phyloP scores from a whole-genome alignment of 1,140 invertebrate species.

The Acromyrmex heyeri region DNA sequence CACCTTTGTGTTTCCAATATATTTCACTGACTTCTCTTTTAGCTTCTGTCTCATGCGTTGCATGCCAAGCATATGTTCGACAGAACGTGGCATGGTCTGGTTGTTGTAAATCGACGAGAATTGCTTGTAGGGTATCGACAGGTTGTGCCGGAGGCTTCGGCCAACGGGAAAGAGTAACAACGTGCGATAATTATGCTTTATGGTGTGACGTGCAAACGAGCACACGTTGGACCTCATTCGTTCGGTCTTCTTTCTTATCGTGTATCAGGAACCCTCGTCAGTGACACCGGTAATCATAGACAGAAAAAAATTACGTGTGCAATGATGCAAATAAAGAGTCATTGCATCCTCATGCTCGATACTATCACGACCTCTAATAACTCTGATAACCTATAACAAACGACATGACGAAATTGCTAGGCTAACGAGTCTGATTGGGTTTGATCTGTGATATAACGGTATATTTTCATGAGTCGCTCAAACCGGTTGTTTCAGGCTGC shows the following conservation, averaged over 20 bases:
- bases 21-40: neutral
- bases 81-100: neutral
- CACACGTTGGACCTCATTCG: slow-evolving; percentile 30
- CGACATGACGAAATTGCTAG: too few species aligned
- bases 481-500: too few species aligned
- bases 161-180: neutral
- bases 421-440: too few species aligned
- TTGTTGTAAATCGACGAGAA: neutral
- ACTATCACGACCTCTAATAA: too few species aligned
- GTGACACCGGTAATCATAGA: too few species aligned
- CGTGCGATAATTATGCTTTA: neutral
- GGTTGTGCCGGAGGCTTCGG: neutral
- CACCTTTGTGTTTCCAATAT: neutral
- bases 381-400: too few species aligned
- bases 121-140: neutral
- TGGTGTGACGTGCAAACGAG: neutral
- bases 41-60: slow-evolving; percentile 29
- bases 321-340: too few species aligned
- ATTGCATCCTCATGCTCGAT: too few species aligned
- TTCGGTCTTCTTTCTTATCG: neutral
- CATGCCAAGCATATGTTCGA: neutral
- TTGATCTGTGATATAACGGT: too few species aligned
- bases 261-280: too few species aligned
- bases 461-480: too few species aligned
- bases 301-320: too few species aligned